These are phyloP conservation scores for Heliornis fulica DNA, from an alignment of 2,113 vertebrate species.

Conservation along the genomic window DNA sequence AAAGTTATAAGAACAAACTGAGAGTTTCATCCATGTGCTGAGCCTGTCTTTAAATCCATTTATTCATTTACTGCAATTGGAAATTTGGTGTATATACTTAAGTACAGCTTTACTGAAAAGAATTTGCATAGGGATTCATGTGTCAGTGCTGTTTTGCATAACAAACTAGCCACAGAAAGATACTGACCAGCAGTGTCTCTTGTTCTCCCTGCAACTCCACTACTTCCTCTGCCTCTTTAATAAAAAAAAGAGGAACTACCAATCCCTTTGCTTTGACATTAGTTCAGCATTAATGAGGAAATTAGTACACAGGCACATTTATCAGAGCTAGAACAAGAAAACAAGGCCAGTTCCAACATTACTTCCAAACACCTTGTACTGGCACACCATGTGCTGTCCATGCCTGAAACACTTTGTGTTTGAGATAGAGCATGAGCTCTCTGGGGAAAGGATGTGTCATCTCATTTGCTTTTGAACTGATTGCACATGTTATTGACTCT, in stretches of 20 bases:
- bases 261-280: neutral
- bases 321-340: neutral
- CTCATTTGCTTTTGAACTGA: neutral
- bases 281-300: neutral
- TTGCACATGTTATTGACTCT: neutral
- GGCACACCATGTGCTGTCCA: neutral
- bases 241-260: neutral
- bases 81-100: neutral
- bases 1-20: neutral
- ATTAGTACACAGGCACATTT: neutral
- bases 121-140: neutral
- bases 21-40: accelerated
- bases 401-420: neutral
- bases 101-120: neutral
- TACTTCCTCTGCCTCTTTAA: neutral
- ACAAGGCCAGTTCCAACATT: neutral
- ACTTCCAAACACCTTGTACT: neutral
- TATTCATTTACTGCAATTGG: neutral
- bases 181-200: neutral
- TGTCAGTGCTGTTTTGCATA: neutral
- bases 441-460: neutral
- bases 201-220: neutral
- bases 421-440: neutral
- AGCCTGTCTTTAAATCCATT: neutral
- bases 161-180: neutral